A percentile compares a stretch with the other conserved stretches of the same genome.
phyloP scores from a whole-genome alignment of 2,888 invertebrate genomes.

The Nymphalis polychloros region DNA sequence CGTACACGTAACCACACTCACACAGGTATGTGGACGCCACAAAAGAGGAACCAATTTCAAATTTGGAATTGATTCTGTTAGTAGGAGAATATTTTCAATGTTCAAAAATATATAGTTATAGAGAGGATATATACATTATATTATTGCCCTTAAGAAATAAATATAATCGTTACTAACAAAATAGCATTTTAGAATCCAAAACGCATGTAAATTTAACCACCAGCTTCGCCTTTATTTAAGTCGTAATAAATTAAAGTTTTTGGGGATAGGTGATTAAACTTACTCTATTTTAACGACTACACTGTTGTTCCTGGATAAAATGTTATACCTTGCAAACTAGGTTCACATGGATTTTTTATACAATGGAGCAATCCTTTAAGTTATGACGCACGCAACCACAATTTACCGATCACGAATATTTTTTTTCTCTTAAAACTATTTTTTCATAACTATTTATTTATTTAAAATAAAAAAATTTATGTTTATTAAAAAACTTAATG shows the following conservation, averaged over 20 bases:
- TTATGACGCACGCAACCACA: conserved; percentile 40
- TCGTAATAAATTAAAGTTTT: not conserved
- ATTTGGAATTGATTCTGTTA: conserved; percentile 47
- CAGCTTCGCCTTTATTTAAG: conserved; percentile 1
- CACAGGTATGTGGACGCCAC: conserved; percentile 51
- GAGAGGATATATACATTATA: not conserved
- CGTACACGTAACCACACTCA: conserved; percentile 58
- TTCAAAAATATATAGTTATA: conserved; percentile 10
- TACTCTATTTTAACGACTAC: conserved; percentile 13
- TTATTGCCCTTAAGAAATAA: not conserved
- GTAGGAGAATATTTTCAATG: not conserved
- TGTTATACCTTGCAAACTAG: not conserved
- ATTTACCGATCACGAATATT: conserved; percentile 34
- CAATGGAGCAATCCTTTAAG: not conserved
- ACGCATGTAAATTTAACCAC: conserved; percentile 30
- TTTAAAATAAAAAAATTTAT: not conserved
- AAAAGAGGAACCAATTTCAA: conserved; percentile 46
- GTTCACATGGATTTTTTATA: not conserved
- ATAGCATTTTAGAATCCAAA: conserved; percentile 23
- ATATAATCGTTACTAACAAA: not conserved
- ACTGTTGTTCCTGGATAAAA: not conserved
- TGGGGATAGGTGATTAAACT: conserved; percentile 28
- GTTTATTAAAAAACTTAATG: not conserved
- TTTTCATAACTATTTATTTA: too few relatives aligned
- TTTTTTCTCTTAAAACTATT: not conserved